Percentiles rank a stretch among this genome's conserved stretches.
These are phyloP conservation scores for Nasonia vitripennis DNA, from an alignment of 1,140 invertebrate genomes.

Conservation along the genomic window DNA sequence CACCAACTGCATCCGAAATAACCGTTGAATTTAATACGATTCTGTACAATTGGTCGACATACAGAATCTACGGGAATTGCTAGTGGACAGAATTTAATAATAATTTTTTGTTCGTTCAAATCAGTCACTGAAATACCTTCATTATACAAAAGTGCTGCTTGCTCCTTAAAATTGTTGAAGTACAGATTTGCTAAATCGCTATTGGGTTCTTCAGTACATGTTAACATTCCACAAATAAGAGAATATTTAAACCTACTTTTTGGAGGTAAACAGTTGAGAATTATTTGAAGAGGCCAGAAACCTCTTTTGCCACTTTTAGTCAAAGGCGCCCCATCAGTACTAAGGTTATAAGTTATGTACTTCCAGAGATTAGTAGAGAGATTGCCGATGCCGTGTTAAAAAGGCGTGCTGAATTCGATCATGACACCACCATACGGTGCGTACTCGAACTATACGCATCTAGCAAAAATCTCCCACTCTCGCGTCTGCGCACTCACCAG, in stretches of 20 bases:
- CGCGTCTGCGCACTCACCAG: too few species aligned
- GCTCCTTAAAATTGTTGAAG: neutral
- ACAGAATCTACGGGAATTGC: neutral
- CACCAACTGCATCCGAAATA: neutral
- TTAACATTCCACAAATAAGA: neutral
- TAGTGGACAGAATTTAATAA: neutral
- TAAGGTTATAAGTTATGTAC: too few species aligned
- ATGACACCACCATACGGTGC: too few species aligned
- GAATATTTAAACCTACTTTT: neutral
- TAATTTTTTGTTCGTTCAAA: neutral
- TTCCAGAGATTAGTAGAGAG: too few species aligned
- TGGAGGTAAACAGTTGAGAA: neutral
- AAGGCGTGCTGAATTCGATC: too few species aligned
- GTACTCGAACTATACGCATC: too few species aligned
- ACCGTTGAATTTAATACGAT: neutral
- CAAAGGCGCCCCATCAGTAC: too few species aligned
- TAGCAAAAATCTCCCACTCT: too few species aligned
- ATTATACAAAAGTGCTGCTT: neutral
- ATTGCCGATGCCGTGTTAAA: too few species aligned
- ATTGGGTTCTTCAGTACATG: neutral
- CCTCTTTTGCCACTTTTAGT: too few species aligned
- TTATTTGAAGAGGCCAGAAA: neutral
- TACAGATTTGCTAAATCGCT: neutral
- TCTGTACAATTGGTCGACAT: neutral
- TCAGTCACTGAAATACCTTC: neutral